Evolutionary conservation across 1,140 invertebrate genomes (phyloP).

Genomic region (Procambarus clarkii): DNA sequence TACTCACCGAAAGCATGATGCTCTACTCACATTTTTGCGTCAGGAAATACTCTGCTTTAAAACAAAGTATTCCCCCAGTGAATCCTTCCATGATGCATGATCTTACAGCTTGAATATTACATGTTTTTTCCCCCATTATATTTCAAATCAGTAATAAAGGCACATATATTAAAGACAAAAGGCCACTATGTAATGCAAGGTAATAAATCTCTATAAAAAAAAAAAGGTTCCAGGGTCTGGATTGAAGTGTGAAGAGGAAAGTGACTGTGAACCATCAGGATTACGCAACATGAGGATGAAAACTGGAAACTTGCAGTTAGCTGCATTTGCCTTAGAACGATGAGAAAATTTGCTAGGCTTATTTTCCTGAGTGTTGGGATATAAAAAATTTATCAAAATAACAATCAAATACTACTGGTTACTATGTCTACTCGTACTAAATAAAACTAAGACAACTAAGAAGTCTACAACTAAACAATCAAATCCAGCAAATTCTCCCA

Average conservation of each 20-base stretch:
- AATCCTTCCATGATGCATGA: not conserved
- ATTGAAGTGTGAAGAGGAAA: not conserved
- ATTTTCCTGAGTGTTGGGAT: conserved; percentile 67
- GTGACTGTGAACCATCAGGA: conserved; percentile 52
- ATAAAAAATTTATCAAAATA: conserved; percentile 57
- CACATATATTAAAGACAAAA: conserved; percentile 28
- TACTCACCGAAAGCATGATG: not conserved
- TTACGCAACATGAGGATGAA: conserved; percentile 61
- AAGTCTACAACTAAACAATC: conserved; percentile 59
- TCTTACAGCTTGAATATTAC: not conserved
- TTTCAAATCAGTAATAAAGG: conserved; percentile 30
- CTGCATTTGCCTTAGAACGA: conserved; percentile 64
- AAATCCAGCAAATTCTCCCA: conserved; percentile 69
- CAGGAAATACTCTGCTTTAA: not conserved
- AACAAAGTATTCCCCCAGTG: not conserved
- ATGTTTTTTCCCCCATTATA: not conserved
- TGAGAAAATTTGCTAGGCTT: conserved; percentile 70
- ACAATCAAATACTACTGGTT: conserved; percentile 52
- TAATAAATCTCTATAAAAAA: not conserved
- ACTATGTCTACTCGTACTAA: conserved; percentile 66
- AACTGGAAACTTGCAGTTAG: conserved; percentile 69
- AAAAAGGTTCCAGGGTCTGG: conserved; percentile 53
- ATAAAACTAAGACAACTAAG: conserved; percentile 62
- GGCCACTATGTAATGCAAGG: conserved; percentile 45
- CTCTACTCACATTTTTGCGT: not conserved